Evolutionary conservation across 2,797 vertebrate species (phyloP).

Genomic region (Phoxinus dragarum): DNA sequence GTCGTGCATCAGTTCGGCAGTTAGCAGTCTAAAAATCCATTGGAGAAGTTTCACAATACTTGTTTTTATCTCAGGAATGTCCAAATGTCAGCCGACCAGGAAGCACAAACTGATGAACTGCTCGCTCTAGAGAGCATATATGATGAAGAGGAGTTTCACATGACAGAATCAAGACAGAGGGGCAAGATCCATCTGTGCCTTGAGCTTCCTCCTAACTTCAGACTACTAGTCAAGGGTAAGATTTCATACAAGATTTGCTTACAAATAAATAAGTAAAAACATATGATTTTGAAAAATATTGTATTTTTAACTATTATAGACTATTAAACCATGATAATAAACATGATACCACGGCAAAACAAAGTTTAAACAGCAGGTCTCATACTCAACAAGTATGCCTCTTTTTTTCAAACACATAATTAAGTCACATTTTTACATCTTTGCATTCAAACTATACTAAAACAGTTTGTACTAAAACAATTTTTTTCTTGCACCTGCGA

Average conservation of each 20-base stretch:
- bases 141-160: not conserved
- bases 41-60: not conserved
- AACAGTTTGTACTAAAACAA: no score
- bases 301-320: not conserved
- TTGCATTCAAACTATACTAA: no score
- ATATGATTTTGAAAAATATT: not conserved
- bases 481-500: no score
- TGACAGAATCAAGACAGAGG: not conserved
- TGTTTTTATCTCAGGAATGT: slow-evolving; percentile 66
- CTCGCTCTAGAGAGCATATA: slow-evolving; percentile 2
- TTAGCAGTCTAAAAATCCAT: not conserved
- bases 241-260: not conserved
- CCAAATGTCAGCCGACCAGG: slow-evolving; percentile 72
- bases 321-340: not conserved
- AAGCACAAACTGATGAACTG: slow-evolving; percentile 9
- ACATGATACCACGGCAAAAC: not conserved
- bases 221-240: slow-evolving; percentile 70
- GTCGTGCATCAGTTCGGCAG: not conserved
- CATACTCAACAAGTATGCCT: not conserved
- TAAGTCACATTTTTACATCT: no score
- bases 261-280: not conserved
- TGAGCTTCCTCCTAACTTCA: slow-evolving; percentile 89
- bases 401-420: not conserved
- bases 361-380: not conserved
- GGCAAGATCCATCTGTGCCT: slow-evolving; percentile 63